Evolutionary conservation across 2,113 vertebrate genomes (phyloP), one percentile per base, ranked within the genome.

Genomic region (Muscicapa adusta): DNA sequence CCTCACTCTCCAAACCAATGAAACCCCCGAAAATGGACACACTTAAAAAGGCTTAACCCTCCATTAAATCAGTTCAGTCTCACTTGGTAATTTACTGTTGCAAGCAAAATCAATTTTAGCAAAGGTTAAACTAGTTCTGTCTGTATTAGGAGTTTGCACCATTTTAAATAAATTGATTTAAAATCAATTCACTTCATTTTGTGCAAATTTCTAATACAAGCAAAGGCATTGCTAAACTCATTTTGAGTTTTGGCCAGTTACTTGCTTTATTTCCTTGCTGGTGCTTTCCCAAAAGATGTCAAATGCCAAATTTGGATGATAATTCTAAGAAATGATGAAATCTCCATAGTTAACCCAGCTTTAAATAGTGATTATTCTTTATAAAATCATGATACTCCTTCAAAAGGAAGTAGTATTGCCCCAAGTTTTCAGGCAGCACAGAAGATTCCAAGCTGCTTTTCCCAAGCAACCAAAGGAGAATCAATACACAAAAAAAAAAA

Each of bases 11-110:
- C 86, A 93, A 93, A 61, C 77, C 91, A 95, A 92, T 75, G 80
- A 80, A 91, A 92, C 28, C n/a, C 70, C 65, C 0, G 0, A 40
- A 82, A 81, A 87, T 1, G 70, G 94, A 89, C 93, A 92, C 91
- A 94, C 80, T 95, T 78, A 75, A 92, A 93, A 43, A 94, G 84
- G 76, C 73, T 95, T 94, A 96, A 95, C 89, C 91, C 80, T 91
- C 83, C 93, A 76, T 75, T 92, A 95, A 95, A 94, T 95, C 93
- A 78, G 28, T 82, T 96, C 87, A 48, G 89, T 91, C 81, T 86
- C 94, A 94, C 95, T 78, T 54, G 2, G 93, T 87, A 85, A 95
- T 95, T 97, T 94, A 78, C 80, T 62, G 40, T 89, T 56, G 77
- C 89, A 57, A 82, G 91, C 73, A 71, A 82, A 94, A 96, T 96